These are phyloP conservation scores for Leucania comma DNA, from an alignment of 2,888 invertebrate genomes.

Conservation along the genomic window DNA sequence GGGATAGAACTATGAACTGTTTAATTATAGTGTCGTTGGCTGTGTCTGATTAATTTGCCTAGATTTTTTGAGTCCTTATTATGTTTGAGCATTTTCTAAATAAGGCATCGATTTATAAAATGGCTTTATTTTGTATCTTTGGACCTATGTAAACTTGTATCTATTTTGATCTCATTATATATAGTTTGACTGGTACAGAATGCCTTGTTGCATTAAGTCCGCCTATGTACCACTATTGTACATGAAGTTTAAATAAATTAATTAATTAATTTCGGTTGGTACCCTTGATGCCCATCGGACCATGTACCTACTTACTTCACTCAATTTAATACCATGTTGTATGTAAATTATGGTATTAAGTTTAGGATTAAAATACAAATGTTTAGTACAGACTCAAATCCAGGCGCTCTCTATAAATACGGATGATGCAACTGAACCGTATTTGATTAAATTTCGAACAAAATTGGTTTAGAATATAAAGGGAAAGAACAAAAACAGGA, in stretches of 20 bases:
- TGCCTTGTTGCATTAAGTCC: too few relatives aligned
- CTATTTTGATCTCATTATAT: background rate
- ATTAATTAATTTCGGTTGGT: background rate
- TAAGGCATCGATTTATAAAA: background rate
- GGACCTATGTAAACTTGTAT: background rate
- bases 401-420: conserved; percentile 11
- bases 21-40: conserved; percentile 6
- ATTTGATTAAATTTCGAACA: conserved; percentile 25
- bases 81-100: background rate
- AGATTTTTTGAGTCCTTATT: background rate
- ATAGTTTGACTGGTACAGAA: too few relatives aligned
- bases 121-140: background rate
- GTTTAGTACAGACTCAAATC: background rate
- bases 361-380: background rate
- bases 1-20: background rate
- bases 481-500: conserved; percentile 14
- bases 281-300: background rate
- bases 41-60: background rate
- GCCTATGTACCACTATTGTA: too few relatives aligned
- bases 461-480: conserved; percentile 17
- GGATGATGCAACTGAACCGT: conserved; percentile 7
- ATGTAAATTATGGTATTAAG: background rate
- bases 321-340: too few relatives aligned
- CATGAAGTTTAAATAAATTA: too few relatives aligned
- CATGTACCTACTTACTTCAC: background rate